Evolutionary conservation across 2,888 invertebrate species (phyloP).

Genomic region (Spatulosminthurus flaviceps): DNA sequence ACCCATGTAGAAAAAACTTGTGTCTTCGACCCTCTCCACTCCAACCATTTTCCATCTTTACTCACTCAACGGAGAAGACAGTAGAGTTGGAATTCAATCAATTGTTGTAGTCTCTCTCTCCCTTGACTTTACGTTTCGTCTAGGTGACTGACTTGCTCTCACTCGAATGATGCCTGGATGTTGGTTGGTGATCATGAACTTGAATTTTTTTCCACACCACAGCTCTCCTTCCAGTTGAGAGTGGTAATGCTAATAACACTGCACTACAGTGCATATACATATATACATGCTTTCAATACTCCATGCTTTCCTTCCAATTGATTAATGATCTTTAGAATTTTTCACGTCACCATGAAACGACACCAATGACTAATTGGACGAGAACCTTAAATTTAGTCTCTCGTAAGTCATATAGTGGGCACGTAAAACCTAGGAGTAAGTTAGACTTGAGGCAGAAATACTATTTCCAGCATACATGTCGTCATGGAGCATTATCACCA

Average conservation of each 20-base stretch:
- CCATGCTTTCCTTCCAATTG: slow-evolving; percentile 20
- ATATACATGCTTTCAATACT: neutral
- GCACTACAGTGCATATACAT: neutral
- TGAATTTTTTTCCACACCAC: neutral
- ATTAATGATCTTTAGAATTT: slow-evolving; percentile 48
- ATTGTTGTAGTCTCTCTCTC: slow-evolving; percentile 35
- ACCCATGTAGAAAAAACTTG: slow-evolving; percentile 1
- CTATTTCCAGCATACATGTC: no score
- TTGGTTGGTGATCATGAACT: neutral
- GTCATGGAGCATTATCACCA: no score
- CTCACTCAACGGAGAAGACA: slow-evolving; percentile 25
- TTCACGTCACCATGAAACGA: slow-evolving; percentile 48
- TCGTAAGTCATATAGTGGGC: neutral
- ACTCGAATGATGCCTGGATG: neutral
- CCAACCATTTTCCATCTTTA: neutral
- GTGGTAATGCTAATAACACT: neutral
- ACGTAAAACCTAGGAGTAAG: no score
- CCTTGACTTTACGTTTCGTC: neutral
- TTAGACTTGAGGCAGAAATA: no score
- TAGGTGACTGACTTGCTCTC: slow-evolving; percentile 6
- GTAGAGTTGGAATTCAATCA: slow-evolving; percentile 39
- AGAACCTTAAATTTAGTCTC: slow-evolving; percentile 10
- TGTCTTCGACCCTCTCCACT: neutral
- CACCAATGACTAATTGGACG: slow-evolving; percentile 50
- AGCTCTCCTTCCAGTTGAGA: neutral